Conservation (phyloP, 2,113 vertebrate species). For the Zosterops pallidus region DNA sequence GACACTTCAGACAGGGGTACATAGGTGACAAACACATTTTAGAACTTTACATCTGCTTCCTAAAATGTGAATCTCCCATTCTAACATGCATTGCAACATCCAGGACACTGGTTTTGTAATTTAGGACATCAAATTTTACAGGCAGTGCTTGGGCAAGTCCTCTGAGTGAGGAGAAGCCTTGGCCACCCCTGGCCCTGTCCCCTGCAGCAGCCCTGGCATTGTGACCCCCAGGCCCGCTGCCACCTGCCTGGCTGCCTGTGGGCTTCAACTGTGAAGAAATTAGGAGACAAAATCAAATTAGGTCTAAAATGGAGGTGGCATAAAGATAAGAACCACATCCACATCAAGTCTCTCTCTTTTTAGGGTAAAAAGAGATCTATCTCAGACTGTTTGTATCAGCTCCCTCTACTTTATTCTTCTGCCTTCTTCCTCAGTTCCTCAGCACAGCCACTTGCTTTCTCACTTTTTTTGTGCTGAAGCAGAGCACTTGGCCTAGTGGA, state of each 20-base stretch:
- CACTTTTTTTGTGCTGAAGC: not conserved
- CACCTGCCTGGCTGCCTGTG: not conserved
- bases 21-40: not conserved
- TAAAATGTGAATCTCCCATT: rapidly evolving
- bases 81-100: not conserved
- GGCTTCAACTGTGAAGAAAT: not conserved
- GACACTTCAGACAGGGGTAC: not conserved
- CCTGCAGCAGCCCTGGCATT: not conserved
- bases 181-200: not conserved
- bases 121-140: not conserved
- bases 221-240: not conserved
- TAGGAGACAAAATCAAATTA: not conserved
- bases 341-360: not conserved
- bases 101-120: not conserved
- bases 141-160: not conserved
- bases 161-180: not conserved
- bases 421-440: not conserved
- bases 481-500: not conserved
- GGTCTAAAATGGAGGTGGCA: not conserved
- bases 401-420: not conserved
- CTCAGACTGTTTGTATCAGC: not conserved
- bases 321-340: not conserved
- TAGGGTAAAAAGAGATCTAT: not conserved
- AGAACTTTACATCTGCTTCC: not conserved
- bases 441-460: not conserved